Evolutionary conservation across 64 coral and sea anemone species (phyloP).

Genomic region (Actinia tenebrosa): DNA sequence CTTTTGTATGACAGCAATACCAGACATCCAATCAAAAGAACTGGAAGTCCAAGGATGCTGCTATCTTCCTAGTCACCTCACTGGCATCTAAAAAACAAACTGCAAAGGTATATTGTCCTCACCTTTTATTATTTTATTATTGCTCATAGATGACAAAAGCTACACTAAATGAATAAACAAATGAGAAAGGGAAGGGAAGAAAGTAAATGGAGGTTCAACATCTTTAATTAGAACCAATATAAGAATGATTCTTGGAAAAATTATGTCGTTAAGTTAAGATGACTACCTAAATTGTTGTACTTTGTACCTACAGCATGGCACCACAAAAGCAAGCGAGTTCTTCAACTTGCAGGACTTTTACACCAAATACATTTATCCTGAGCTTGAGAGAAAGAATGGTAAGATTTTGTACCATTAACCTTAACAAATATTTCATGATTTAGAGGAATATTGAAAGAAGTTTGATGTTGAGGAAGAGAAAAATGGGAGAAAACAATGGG

Average conservation of each 20-base stretch:
- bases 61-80: constrained; percentile 93
- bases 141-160: too few relatives aligned
- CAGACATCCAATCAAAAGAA: constrained; percentile 57
- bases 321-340: constrained; percentile 92
- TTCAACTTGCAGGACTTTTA: constrained; percentile 87
- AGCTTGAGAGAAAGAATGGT: constrained; percentile 82
- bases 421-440: not conserved
- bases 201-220: too few relatives aligned
- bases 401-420: not conserved
- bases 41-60: constrained; percentile 98
- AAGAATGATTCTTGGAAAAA: too few relatives aligned
- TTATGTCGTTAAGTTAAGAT: too few relatives aligned
- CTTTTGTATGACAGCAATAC: constrained; percentile 57
- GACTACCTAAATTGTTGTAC: too few relatives aligned
- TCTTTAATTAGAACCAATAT: too few relatives aligned
- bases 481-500: not conserved
- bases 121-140: not conserved
- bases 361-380: constrained; percentile 81
- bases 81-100: constrained; percentile 98
- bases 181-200: too few relatives aligned
- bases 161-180: too few relatives aligned
- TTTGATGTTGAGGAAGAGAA: too few relatives aligned
- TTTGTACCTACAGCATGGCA: constrained; percentile 69
- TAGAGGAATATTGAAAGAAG: not conserved
- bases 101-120: constrained; percentile 61